These are phyloP conservation scores for Athripsodes cinereus DNA, from an alignment of 2,888 invertebrate species.

Conservation along the genomic window DNA sequence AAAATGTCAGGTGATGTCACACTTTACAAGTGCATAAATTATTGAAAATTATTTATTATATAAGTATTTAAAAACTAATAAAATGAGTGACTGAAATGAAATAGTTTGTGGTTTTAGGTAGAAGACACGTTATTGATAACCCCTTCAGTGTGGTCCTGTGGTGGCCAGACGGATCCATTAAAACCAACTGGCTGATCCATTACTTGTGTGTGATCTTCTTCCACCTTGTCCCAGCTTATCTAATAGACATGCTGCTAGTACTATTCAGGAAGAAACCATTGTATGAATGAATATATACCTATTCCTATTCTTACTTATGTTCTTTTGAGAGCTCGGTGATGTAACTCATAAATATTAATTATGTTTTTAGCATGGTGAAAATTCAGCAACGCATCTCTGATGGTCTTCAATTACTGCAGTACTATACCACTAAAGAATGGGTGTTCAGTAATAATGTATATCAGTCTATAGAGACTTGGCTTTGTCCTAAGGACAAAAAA, in stretches of 20 bases:
- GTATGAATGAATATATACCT: slow-evolving; percentile 48
- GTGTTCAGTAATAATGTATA: slow-evolving; percentile 43
- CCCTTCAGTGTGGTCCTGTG: slow-evolving; percentile 74
- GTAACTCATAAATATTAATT: no score
- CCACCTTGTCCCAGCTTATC: slow-evolving; percentile 71
- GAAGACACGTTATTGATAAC: slow-evolving; percentile 55
- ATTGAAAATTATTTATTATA: no score
- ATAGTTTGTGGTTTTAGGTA: slow-evolving; percentile 35
- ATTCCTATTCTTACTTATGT: no score
- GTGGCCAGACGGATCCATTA: slow-evolving; percentile 71
- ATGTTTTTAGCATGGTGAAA: slow-evolving; percentile 52
- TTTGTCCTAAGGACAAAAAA: slow-evolving; percentile 34
- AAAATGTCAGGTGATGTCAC: no score
- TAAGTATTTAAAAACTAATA: no score
- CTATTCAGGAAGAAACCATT: slow-evolving; percentile 69
- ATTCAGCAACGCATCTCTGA: slow-evolving; percentile 57
- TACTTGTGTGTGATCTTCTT: slow-evolving; percentile 61
- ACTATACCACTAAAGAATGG: slow-evolving; percentile 75
- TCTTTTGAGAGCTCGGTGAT: no score
- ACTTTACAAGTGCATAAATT: no score
- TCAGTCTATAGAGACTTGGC: slow-evolving; percentile 28
- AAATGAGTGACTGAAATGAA: no score
- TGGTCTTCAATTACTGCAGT: slow-evolving; percentile 63
- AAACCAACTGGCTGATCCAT: slow-evolving; percentile 61
- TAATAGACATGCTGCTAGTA: slow-evolving; percentile 63